These are phyloP conservation scores for Ectemnius continuus DNA, from an alignment of 2,888 invertebrate species.

Conservation along the genomic window DNA sequence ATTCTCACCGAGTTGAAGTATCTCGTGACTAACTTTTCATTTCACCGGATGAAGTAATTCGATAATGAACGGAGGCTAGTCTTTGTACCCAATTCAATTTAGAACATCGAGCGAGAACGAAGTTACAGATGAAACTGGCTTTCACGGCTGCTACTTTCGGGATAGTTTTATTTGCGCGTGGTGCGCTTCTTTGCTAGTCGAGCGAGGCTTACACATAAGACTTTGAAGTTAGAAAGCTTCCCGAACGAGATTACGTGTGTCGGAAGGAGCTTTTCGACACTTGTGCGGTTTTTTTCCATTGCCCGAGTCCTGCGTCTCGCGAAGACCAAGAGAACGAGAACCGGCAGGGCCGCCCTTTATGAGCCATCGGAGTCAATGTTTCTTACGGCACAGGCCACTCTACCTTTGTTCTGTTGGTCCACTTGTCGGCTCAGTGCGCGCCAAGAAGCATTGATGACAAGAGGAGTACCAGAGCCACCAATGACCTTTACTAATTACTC, in stretches of 20 bases:
- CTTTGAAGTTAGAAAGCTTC: conserved; percentile 71
- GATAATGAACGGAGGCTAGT: conserved; percentile 13
- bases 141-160: conserved; percentile 13
- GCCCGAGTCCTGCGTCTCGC: conserved; percentile 7
- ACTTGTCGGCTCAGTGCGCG: not conserved
- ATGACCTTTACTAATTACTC: conserved; percentile 58
- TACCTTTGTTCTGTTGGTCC: not conserved
- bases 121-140: conserved; percentile 7
- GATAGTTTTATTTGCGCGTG: conserved; percentile 49
- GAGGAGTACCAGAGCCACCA: conserved; percentile 11
- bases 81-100: conserved; percentile 42
- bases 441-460: not conserved
- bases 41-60: conserved; percentile 21
- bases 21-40: not conserved
- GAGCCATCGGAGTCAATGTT: conserved; percentile 26
- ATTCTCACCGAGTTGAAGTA: too few species aligned
- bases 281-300: conserved; percentile 61
- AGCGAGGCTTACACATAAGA: conserved; percentile 58
- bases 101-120: conserved; percentile 3
- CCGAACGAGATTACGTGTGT: conserved; percentile 65
- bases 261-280: conserved; percentile 61
- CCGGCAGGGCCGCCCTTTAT: conserved; percentile 12
- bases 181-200: conserved; percentile 37
- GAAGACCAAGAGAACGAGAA: too few species aligned
- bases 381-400: conserved; percentile 19